Evolutionary conservation across 1,140 invertebrate genomes (phyloP).

Genomic region (Drosophila oshimai): DNA sequence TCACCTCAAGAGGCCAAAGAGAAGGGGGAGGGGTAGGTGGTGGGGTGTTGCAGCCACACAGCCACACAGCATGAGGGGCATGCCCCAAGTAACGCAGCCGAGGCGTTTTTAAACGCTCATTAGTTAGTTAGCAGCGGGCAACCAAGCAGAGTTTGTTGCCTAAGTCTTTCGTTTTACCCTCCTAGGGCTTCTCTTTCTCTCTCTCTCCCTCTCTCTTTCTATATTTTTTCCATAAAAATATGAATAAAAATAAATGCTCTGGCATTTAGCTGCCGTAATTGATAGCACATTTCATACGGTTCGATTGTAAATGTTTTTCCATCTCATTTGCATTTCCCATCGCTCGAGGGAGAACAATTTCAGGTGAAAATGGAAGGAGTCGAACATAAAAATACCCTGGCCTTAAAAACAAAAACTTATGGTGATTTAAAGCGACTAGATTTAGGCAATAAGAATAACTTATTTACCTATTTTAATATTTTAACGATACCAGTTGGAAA

Average conservation of each 20-base stretch:
- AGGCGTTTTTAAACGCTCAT: constrained; percentile 16
- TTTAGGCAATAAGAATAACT: too few species aligned
- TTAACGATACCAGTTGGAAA: too few species aligned
- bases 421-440: too few species aligned
- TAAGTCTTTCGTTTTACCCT: constrained; percentile 63
- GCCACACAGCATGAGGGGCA: constrained; percentile 22
- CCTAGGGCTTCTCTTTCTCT: constrained; percentile 1
- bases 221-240: too few species aligned
- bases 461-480: too few species aligned
- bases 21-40: neutral
- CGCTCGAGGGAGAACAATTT: constrained; percentile 3
- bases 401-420: neutral
- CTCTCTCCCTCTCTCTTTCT: neutral
- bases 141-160: constrained; percentile 57
- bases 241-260: neutral
- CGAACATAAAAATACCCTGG: neutral
- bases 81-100: neutral
- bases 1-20: neutral
- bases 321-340: constrained; percentile 30
- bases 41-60: too few species aligned
- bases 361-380: neutral
- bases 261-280: constrained; percentile 30
- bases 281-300: constrained; percentile 19
- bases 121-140: constrained; percentile 10
- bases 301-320: constrained; percentile 10